Percentiles rank a stretch among this genome's conserved stretches.
Evolutionary conservation across 2,888 invertebrate genomes (phyloP).

Genomic region (Diaphora mendica): DNA sequence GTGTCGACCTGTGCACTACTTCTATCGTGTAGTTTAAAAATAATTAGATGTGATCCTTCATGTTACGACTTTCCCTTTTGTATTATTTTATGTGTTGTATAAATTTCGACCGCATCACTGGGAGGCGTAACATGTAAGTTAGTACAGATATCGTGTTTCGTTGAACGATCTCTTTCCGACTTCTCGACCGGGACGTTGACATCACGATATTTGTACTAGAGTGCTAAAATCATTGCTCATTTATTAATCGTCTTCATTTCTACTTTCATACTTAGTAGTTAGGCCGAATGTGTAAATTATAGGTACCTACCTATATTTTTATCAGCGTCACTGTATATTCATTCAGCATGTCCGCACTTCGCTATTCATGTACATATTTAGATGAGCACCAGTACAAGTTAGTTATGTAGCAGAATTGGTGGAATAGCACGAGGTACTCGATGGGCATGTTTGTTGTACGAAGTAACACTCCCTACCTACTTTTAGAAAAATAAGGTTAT

Average conservation of each 20-base stretch:
- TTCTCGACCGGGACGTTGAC: constrained; percentile 25
- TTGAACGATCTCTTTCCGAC: constrained; percentile 29
- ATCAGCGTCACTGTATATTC: constrained; percentile 56
- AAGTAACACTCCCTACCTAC: constrained; percentile 11
- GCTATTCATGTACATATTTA: constrained; percentile 55
- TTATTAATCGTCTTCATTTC: constrained; percentile 63
- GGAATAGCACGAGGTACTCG: constrained; percentile 67
- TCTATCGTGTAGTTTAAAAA: constrained; percentile 68
- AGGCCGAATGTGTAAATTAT: constrained; percentile 57
- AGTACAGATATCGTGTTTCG: constrained; percentile 51
- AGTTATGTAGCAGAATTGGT: constrained; percentile 65
- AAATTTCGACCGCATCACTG: constrained; percentile 38
- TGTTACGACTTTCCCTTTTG: constrained; percentile 58
- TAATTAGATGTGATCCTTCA: constrained; percentile 62
- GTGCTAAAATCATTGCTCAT: constrained; percentile 56
- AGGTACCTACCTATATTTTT: constrained; percentile 36
- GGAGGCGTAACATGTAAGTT: constrained; percentile 56
- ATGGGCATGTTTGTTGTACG: constrained; percentile 70
- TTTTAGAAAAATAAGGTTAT: background rate
- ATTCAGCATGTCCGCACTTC: constrained; percentile 75
- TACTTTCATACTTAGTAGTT: constrained; percentile 61
- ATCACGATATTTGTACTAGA: constrained; percentile 59
- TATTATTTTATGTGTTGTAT: constrained; percentile 35
- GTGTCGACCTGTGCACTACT: constrained; percentile 83
- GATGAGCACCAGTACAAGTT: constrained; percentile 62